Percentiles rank a stretch among this genome's conserved stretches.
These are phyloP conservation scores for Megaptera novaeangliae DNA, from an alignment of 2,113 vertebrate genomes.

Conservation along the genomic window DNA sequence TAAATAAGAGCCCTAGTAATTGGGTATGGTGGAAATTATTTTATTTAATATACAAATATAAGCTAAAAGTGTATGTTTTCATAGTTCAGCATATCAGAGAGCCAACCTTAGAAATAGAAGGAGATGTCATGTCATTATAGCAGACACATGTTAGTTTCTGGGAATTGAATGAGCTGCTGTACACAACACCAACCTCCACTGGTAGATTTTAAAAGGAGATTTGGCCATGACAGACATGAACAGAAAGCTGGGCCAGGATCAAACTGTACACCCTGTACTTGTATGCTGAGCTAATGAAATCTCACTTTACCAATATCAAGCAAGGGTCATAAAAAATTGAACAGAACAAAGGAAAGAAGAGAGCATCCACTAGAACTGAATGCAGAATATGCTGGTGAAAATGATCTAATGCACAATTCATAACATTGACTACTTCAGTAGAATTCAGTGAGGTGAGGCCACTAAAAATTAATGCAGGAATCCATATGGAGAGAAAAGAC, in stretches of 20 bases:
- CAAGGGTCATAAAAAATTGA: background rate
- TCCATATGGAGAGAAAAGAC: background rate
- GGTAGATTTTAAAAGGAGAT: background rate
- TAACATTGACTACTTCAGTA: background rate
- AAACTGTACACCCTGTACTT: background rate
- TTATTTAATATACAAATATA: background rate
- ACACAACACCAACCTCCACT: background rate
- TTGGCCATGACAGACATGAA: background rate
- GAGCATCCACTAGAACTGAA: background rate
- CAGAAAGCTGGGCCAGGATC: background rate
- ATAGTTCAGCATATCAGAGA: background rate
- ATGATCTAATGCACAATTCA: background rate
- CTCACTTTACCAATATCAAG: background rate
- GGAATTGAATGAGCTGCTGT: background rate
- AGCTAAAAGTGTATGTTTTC: background rate
- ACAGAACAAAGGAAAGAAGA: background rate
- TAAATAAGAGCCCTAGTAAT: background rate
- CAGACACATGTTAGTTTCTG: background rate
- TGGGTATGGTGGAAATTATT: background rate
- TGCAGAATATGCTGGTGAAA: background rate
- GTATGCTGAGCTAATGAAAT: background rate
- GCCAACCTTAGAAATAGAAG: background rate
- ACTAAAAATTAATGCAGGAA: background rate
- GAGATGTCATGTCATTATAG: background rate
- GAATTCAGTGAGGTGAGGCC: background rate